Evolutionary conservation across 1,140 invertebrate genomes (phyloP).

Genomic region (Phortica variegata): DNA sequence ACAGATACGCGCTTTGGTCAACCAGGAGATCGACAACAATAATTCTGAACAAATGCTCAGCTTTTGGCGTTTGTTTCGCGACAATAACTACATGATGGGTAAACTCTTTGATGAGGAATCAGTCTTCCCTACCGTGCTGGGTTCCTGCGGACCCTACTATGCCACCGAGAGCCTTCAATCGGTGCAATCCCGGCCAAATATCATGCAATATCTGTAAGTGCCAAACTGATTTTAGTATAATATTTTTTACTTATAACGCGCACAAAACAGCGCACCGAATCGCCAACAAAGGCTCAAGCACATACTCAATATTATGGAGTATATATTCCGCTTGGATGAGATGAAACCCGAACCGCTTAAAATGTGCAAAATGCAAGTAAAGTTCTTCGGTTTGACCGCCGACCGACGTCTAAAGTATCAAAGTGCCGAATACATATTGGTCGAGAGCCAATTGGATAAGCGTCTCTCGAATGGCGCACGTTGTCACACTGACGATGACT

Average conservation of each 20-base stretch:
- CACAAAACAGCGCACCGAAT: slow-evolving; percentile 33
- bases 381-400: slow-evolving; percentile 39
- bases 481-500: slow-evolving; percentile 36
- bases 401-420: slow-evolving; percentile 45
- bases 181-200: slow-evolving; percentile 37
- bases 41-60: slow-evolving; percentile 49
- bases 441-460: slow-evolving; percentile 48
- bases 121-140: slow-evolving; percentile 43
- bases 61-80: slow-evolving; percentile 48
- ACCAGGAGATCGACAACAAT: slow-evolving; percentile 47
- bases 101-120: slow-evolving; percentile 52
- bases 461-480: slow-evolving; percentile 31
- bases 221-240: not conserved
- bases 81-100: slow-evolving; percentile 55
- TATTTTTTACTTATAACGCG: not conserved
- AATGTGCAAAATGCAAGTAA: slow-evolving; percentile 51
- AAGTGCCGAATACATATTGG: slow-evolving; percentile 41
- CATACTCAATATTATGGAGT: slow-evolving; percentile 46
- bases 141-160: slow-evolving; percentile 49
- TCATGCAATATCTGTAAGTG: slow-evolving; percentile 46
- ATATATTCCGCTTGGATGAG: slow-evolving; percentile 43
- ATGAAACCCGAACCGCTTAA: slow-evolving; percentile 50
- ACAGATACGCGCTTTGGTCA: slow-evolving; percentile 42
- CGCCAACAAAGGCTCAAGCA: slow-evolving; percentile 46
- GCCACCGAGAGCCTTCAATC: slow-evolving; percentile 42